Evolutionary conservation across 2,113 vertebrate genomes (phyloP), one percentile per base, ranked within the genome.

Genomic region (Pongo pygmaeus): DNA sequence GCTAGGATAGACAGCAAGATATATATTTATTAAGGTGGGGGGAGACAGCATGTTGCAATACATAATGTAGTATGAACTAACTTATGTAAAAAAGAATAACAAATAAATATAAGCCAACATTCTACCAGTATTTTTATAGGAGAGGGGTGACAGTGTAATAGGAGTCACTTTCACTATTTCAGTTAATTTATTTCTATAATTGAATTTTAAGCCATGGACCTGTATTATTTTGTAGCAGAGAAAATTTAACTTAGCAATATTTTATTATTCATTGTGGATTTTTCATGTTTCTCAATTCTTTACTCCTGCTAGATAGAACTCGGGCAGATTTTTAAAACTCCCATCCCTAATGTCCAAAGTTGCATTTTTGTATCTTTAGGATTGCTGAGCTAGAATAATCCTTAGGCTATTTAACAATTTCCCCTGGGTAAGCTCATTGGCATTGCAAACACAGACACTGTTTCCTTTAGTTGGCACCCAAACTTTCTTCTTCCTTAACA

Each of bases 391-490:
- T 96, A 79, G 74, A 92, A 72, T 70, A 91, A 57, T 59, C 30
- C n/a, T 79, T 55, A 12, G 25, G 27, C 89, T 96, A 43, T 85
- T 97, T 55, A 95, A 40, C 43, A 79, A 48, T 95, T 96, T 72
- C 43, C 43, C 27, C 8, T 77, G 85, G 48, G 72, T 48, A 69
- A 0, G 8, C 64, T 84, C 78, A 95, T 93, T 95, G 93, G 67
- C 84, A 92, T 92, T 95, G 93, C 91, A 64, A 91, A 96, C 91
- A 94, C 83, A 92, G 40, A 69, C 83, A 89, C 74, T 64, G 74
- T 83, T 83, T 95, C 95, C 95, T 97, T 90, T 84, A 85, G 40
- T 77, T 97, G 96, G 93, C 96, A 91, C 57, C 75, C 81, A 64
- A 94, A 70, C 79, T 93, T 97, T 86, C 64, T 95, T 85, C 72